A percentile compares a stretch with the other conserved stretches of the same genome.
phyloP scores from a whole-genome alignment of 2,113 vertebrate species.

The Tricholaema leucomelas region DNA sequence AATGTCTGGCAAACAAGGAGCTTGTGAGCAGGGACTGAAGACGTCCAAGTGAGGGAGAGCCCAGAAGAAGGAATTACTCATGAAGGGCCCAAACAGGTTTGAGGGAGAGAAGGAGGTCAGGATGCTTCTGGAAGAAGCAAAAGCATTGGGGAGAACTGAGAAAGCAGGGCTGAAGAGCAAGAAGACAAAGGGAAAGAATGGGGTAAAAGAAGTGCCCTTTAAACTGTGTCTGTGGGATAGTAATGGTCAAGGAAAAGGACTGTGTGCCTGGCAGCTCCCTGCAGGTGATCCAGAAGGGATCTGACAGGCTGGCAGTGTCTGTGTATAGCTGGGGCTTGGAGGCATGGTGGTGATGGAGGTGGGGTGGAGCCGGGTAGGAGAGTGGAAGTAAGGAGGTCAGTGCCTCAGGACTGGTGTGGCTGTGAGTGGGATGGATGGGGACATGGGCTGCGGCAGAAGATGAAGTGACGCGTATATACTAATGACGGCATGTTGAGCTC shows the following conservation, averaged over 20 bases:
- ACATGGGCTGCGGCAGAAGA: fast-evolving
- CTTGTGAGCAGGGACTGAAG: background rate
- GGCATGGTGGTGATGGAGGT: fast-evolving
- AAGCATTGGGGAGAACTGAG: background rate
- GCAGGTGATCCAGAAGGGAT: slow-evolving; percentile 4
- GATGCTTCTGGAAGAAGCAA: background rate
- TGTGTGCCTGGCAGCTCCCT: background rate
- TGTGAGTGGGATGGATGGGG: fast-evolving
- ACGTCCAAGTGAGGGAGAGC: background rate
- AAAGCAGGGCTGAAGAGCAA: background rate
- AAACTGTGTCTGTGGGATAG: fast-evolving
- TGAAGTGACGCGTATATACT: fast-evolving
- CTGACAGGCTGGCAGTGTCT: background rate
- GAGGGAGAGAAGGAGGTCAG: background rate
- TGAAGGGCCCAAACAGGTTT: background rate
- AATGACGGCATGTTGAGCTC: fast-evolving
- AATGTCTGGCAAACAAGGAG: background rate
- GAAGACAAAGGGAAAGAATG: background rate
- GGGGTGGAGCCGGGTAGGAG: background rate
- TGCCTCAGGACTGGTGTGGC: background rate
- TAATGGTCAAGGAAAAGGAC: background rate
- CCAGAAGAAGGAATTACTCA: background rate
- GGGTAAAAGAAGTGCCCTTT: background rate
- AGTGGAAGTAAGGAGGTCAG: background rate
- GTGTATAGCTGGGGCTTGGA: background rate